These are phyloP conservation scores for Netelia inedita DNA, from an alignment of 2,888 invertebrate genomes.

Conservation along the genomic window DNA sequence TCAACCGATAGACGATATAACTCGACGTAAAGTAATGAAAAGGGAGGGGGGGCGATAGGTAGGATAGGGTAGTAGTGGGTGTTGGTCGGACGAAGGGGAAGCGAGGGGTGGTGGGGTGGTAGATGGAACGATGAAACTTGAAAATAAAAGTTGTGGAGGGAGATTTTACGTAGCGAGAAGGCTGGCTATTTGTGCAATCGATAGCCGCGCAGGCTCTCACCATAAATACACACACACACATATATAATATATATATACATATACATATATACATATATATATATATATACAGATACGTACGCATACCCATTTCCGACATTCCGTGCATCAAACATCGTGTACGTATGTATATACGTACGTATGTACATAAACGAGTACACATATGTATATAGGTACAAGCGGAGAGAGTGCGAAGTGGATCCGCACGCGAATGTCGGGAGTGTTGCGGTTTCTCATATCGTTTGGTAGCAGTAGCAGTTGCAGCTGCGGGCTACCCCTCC, in stretches of 20 bases:
- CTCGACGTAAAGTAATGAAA: too few relatives aligned
- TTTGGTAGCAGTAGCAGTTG: conserved; percentile 58
- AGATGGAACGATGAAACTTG: conserved; percentile 7
- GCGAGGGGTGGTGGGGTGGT: neutral
- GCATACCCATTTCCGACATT: neutral
- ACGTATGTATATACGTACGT: neutral
- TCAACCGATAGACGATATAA: too few relatives aligned
- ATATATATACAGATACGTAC: neutral
- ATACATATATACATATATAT: neutral
- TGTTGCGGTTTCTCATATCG: conserved; percentile 66
- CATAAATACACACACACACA: conserved; percentile 29
- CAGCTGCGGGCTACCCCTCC: conserved; percentile 35
- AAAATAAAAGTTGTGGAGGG: neutral
- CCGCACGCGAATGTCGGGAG: conserved; percentile 65
- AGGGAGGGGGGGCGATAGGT: too few relatives aligned
- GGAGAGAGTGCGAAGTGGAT: conserved; percentile 59
- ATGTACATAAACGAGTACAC: neutral
- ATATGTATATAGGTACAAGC: neutral
- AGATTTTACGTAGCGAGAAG: conserved; percentile 31
- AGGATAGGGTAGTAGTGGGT: too few relatives aligned
- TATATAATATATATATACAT: conserved; percentile 11
- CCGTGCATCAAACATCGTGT: conserved; percentile 1
- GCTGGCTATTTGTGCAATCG: conserved; percentile 60
- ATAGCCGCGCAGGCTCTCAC: conserved; percentile 47
- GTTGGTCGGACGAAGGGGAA: neutral